phyloP scores from a whole-genome alignment of 2,113 vertebrate species.

The Neotoma lepida region DNA sequence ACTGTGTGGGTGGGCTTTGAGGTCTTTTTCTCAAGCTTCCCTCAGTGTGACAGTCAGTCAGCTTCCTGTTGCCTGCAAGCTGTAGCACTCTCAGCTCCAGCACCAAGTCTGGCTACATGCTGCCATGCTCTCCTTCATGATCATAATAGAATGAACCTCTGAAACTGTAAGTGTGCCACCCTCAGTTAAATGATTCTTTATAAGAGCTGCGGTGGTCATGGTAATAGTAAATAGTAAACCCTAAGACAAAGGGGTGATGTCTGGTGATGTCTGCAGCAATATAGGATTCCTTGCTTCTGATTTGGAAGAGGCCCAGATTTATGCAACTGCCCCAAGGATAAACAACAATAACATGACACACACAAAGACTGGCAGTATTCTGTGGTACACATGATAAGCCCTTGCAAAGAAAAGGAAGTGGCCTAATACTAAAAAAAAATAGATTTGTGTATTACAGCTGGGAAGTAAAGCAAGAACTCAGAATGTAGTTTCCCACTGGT shows the following conservation, averaged over 20 bases:
- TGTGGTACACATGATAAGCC: not conserved
- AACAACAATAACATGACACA: not conserved
- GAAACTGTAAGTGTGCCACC: no score
- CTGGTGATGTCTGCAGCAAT: not conserved
- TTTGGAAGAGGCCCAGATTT: not conserved
- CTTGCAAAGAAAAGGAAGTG: not conserved
- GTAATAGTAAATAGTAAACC: no score
- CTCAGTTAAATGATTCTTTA: no score
- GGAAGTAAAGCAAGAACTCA: not conserved
- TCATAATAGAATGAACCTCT: no score
- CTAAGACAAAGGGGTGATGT: not conserved
- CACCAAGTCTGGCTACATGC: no score
- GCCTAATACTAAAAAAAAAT: not conserved
- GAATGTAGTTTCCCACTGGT: not conserved
- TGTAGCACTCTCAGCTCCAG: no score
- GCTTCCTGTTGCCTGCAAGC: no score
- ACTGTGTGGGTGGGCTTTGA: no score
- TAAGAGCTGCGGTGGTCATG: no score
- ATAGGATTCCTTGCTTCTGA: not conserved
- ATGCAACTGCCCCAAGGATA: not conserved
- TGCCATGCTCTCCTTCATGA: no score
- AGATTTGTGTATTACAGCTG: not conserved
- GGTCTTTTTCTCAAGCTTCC: no score
- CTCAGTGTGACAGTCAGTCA: no score
- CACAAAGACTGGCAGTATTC: not conserved